Evolutionary conservation across 2,797 vertebrate genomes (phyloP).

Genomic region (Megalops cyprinoides): DNA sequence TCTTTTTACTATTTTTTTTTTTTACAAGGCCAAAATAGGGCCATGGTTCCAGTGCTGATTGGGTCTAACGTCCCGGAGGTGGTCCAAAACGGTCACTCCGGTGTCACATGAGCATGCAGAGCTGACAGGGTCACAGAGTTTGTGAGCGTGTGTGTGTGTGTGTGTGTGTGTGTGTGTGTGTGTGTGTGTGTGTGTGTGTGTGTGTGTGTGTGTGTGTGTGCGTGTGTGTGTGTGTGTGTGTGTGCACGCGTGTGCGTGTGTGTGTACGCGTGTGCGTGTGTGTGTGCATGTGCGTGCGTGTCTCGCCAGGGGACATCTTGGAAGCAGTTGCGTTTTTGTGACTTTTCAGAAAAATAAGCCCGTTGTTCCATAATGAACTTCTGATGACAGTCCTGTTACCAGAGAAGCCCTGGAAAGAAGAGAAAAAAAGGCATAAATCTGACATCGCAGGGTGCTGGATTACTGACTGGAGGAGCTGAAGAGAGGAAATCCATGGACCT

Average conservation of each 20-base stretch:
- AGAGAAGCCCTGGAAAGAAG: neutral
- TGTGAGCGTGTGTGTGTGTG: neutral
- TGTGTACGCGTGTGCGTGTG: too few relatives aligned
- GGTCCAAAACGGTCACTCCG: neutral
- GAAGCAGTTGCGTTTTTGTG: neutral
- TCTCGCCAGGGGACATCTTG: too few relatives aligned
- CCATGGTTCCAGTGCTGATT: neutral
- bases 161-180: neutral
- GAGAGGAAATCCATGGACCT: constrained; percentile 37
- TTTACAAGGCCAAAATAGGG: neutral
- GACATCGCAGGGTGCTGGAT: neutral
- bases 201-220: too few relatives aligned
- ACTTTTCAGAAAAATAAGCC: constrained; percentile 1
- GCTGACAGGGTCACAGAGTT: neutral
- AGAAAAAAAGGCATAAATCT: neutral
- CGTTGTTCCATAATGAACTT: neutral
- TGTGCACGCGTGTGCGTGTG: too few relatives aligned
- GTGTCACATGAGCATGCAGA: too few relatives aligned
- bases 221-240: too few relatives aligned
- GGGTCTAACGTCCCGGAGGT: neutral
- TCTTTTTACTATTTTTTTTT: neutral
- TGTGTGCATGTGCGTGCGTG: too few relatives aligned
- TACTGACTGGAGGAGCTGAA: constrained; percentile 34
- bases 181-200: too few relatives aligned
- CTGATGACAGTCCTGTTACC: constrained; percentile 18